Evolutionary conservation across 1,140 invertebrate species (phyloP).

Genomic region (Lordiphosa collinella): DNA sequence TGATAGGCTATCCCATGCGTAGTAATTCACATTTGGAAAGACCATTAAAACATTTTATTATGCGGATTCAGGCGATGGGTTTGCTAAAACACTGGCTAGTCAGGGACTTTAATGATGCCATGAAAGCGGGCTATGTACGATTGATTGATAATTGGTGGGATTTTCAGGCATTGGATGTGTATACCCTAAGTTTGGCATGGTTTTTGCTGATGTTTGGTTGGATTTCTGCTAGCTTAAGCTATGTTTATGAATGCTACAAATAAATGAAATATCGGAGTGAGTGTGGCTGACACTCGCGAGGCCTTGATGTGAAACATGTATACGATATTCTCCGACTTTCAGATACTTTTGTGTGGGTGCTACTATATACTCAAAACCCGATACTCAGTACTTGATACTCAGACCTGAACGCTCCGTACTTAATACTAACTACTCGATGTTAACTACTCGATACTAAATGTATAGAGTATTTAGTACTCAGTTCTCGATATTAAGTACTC

Average conservation of each 20-base stretch:
- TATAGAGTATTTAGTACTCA: too few species aligned
- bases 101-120: slow-evolving; percentile 63
- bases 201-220: slow-evolving; percentile 23
- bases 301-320: too few species aligned
- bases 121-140: slow-evolving; percentile 54
- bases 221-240: slow-evolving; percentile 3
- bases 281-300: too few species aligned
- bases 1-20: slow-evolving; percentile 66
- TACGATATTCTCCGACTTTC: too few species aligned
- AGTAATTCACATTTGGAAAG: slow-evolving; percentile 53
- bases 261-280: too few species aligned
- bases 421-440: too few species aligned
- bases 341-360: too few species aligned
- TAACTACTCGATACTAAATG: too few species aligned
- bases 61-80: slow-evolving; percentile 52
- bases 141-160: slow-evolving; percentile 49
- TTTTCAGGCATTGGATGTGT: slow-evolving; percentile 53
- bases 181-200: slow-evolving; percentile 51
- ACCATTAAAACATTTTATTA: slow-evolving; percentile 52
- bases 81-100: slow-evolving; percentile 53
- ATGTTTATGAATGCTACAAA: neutral
- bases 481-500: too few species aligned
- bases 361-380: too few species aligned
- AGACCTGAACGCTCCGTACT: too few species aligned
- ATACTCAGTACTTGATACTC: too few species aligned